Evolutionary conservation across 2,888 invertebrate genomes (phyloP).

Genomic region (Hedya salicella): DNA sequence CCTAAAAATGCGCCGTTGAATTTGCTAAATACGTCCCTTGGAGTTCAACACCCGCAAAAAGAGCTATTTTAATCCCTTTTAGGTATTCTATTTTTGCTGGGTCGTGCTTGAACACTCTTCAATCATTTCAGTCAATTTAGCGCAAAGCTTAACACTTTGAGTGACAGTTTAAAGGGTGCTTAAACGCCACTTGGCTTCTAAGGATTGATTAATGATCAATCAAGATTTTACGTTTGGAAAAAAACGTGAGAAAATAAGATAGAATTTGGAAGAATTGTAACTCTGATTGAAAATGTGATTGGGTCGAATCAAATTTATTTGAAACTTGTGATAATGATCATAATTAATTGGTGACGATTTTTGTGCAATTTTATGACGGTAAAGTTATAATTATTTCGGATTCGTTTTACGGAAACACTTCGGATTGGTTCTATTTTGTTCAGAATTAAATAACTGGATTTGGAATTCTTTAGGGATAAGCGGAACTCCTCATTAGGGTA

Average conservation of each 20-base stretch:
- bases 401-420: too few species aligned
- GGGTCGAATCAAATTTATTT: background rate
- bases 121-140: conserved; percentile 31
- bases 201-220: conserved; percentile 34
- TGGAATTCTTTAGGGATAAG: too few species aligned
- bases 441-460: too few species aligned
- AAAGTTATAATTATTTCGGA: too few species aligned
- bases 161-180: conserved; percentile 14
- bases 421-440: too few species aligned
- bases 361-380: too few species aligned
- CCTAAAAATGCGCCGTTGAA: too few species aligned
- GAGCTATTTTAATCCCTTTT: background rate
- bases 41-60: background rate
- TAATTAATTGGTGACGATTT: background rate
- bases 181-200: conserved; percentile 15
- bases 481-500: too few species aligned
- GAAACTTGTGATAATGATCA: background rate
- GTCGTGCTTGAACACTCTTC: conserved; percentile 1
- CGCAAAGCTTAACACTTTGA: conserved; percentile 1
- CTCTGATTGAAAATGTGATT: background rate
- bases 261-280: background rate
- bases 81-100: background rate
- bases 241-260: background rate
- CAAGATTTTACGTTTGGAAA: background rate
- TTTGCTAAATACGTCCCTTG: background rate